Base-by-base conservation (phyloP, 2,113 vertebrate species). In the Callithrix jacchus region DNA sequence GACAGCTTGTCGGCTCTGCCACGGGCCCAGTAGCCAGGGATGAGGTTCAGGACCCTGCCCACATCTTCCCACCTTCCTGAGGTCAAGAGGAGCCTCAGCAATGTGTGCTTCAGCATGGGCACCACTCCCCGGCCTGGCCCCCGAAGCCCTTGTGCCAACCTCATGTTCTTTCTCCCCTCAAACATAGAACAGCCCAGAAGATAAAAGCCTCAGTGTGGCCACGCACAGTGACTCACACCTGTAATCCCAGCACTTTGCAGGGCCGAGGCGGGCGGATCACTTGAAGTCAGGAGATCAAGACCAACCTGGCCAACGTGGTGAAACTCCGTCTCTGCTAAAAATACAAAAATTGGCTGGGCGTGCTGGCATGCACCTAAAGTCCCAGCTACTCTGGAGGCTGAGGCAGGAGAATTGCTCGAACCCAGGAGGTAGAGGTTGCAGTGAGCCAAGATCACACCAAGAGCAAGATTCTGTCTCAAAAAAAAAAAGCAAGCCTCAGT, bases 51-150 rank as follows among this genome's bases (percentile, higher is more conserved):
- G 56, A 76, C n/a, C 25, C 40, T 8, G 52, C 18, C 56, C 58
- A 27, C 52, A 42, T 30, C 52, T 42, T 52, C 56, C 86, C 27
- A 56, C 27, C 84, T 86, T 71, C 70, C 64, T 1, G 4, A 4
- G 6, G 42, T 37, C 87, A 88, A 11, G 58, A 83, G 73, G 30
- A 0, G 12, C 18, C 91, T 20, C 13, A 13, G 64, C 64, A 6
- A 1, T 0, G 6, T 4, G 30, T 4, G 35, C 37, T 20, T n/a
- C 37, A 1, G 3, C 11, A 4, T 0, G 0, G 27, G 70, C 84
- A 20, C 66, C 35, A 6, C 27, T n/a, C 74, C 64, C 56, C 66
- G 42, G 8, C 40, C 42, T 5, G 10, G 40, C 64, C 64, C 5
- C 1, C 25, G 27, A 37, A 68, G 10, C 58, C 64, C 73, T 8